Base-by-base conservation (phyloP, 2,888 invertebrate species). In the Athrips mouffetella region DNA sequence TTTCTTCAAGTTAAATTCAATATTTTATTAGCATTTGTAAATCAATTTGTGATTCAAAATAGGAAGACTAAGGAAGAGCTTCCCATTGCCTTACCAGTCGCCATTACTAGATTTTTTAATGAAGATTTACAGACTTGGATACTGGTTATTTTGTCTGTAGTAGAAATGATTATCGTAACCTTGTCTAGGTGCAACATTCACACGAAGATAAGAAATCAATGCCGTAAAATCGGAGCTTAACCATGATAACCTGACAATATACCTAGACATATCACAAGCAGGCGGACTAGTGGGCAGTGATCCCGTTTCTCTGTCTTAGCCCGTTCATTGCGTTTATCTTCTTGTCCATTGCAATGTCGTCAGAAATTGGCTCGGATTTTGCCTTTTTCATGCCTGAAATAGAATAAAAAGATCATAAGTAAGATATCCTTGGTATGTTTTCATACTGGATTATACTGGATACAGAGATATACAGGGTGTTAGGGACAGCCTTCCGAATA, bases 241-340 rank as follows among this genome's bases (percentile, higher is more conserved):
- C 70, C 68, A 64, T 67, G 70, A 69, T 69, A 70, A 72, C 67
- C 70, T 72, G 72, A 80, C 80, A 72, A 58, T 63, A 73, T 67
- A 66, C 60, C 63, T 67, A 78, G 64, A 63, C 58, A 73, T 75
- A 83, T 77, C 78, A 81, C 78, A 77, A 59, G 50, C 59, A 52
- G 58, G 58, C 58, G 54, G 80, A 83, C 83, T 87, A 88, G 78
- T 87, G 81, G 27, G 70, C 73, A 41, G 76, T 64, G 7, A 84
- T 66, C 47, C 86, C 87, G 67, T 88, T 88, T 67, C 82, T 87
- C 55, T 87, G 71, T 39, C 80, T 82, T 65, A 76, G 84, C 29
- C 82, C 82, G 60, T 84, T 84, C 57, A 67, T 69, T 10, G 59
- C 58, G 27, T 66, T 63, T 16, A 68, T 62, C 53, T 73, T 73